Conservation (phyloP, 2,797 vertebrate species). For the Microctenopoma steveboyesi region DNA sequence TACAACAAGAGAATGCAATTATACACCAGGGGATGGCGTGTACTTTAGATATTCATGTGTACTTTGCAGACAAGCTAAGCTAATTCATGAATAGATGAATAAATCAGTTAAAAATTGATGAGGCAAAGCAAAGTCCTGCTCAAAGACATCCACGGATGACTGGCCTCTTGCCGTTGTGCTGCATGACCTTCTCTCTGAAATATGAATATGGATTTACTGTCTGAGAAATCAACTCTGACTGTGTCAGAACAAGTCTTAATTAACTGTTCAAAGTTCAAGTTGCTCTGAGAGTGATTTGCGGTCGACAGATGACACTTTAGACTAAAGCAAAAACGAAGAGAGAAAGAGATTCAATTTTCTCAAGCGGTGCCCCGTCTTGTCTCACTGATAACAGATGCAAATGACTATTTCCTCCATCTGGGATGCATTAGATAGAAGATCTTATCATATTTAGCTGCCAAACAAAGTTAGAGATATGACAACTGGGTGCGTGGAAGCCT, state of each 20-base stretch:
- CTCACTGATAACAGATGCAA: constrained; percentile 49
- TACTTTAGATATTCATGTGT: constrained; percentile 50
- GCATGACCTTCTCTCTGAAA: constrained; percentile 55
- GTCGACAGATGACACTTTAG: constrained; percentile 35
- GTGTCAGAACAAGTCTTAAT: constrained; percentile 56
- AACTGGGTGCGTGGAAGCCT: constrained; percentile 16
- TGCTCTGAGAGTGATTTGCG: constrained; percentile 21
- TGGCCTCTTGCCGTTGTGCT: constrained; percentile 36
- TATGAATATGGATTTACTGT: constrained; percentile 66
- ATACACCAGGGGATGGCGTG: constrained; percentile 24
- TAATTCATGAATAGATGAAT: constrained; percentile 71
- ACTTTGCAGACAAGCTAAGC: constrained; percentile 51
- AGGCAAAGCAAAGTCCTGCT: constrained; percentile 46
- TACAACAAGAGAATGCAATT: constrained; percentile 33
- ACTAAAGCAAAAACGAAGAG: constrained; percentile 1
- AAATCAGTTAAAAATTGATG: constrained; percentile 67
- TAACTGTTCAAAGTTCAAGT: constrained; percentile 58
- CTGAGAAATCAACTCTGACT: constrained; percentile 24
- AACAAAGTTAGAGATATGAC: constrained; percentile 49
- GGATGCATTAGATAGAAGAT: constrained; percentile 44
- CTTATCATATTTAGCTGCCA: constrained; percentile 53
- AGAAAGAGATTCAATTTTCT: constrained; percentile 33
- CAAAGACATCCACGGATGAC: constrained; percentile 51
- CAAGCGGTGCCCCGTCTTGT: constrained; percentile 24
- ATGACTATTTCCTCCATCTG: constrained; percentile 52